Percentiles rank a stretch among this genome's conserved stretches.
phyloP scores from a whole-genome alignment of 2,888 invertebrate species.

The Trachelus stipa region DNA sequence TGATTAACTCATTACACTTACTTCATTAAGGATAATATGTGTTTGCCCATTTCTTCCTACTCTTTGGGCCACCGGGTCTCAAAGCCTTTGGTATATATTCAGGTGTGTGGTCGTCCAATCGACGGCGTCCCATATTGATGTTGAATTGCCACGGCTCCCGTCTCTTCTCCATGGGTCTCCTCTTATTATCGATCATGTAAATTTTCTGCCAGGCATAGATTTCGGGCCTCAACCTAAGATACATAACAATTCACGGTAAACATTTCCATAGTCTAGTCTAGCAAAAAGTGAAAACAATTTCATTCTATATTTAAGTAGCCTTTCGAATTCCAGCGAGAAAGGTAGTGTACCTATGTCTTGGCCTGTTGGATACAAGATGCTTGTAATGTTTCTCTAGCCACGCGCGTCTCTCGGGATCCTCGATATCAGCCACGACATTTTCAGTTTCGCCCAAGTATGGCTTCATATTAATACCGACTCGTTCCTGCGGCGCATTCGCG shows the following conservation, averaged over 20 bases:
- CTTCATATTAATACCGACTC: slow-evolving; percentile 74
- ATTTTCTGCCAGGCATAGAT: slow-evolving; percentile 85
- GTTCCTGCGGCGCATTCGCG: slow-evolving; percentile 74
- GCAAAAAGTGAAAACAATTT: neutral
- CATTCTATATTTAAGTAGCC: neutral
- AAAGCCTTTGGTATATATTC: slow-evolving; percentile 78
- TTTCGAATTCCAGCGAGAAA: neutral
- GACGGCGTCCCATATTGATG: slow-evolving; percentile 74
- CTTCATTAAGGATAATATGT: slow-evolving; percentile 74
- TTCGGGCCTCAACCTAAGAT: slow-evolving; percentile 72
- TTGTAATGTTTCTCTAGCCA: slow-evolving; percentile 81
- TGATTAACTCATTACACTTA: no score
- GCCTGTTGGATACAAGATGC: slow-evolving; percentile 76
- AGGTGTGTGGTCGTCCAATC: slow-evolving; percentile 76
- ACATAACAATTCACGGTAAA: slow-evolving; percentile 7
- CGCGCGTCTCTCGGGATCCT: slow-evolving; percentile 74
- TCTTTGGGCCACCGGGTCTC: slow-evolving; percentile 72
- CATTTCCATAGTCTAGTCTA: neutral
- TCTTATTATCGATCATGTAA: slow-evolving; percentile 80
- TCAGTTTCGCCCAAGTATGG: slow-evolving; percentile 78
- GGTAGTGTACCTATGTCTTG: slow-evolving; percentile 67
- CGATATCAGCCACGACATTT: slow-evolving; percentile 75
- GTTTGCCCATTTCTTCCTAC: slow-evolving; percentile 74
- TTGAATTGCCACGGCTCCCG: slow-evolving; percentile 78
- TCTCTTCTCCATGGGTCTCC: slow-evolving; percentile 76